Percentiles rank a stretch among this genome's conserved stretches.
Conservation (phyloP, 2,113 vertebrate species). For the Hemiscyllium ocellatum region DNA sequence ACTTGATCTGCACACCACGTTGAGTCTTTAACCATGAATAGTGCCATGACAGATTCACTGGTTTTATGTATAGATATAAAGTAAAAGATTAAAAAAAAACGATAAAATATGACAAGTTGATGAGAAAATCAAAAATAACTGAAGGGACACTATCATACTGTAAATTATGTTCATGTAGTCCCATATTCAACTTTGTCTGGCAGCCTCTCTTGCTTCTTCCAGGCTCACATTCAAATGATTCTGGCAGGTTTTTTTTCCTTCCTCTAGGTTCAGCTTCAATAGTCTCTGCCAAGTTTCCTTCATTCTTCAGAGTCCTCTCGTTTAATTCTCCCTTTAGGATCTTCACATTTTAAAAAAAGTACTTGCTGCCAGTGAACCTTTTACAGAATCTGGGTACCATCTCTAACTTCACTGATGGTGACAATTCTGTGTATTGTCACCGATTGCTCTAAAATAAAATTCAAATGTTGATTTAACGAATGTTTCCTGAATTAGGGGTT, state of each 20-base stretch:
- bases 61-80: neutral
- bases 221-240: conserved; percentile 8
- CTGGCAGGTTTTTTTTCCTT: conserved; percentile 13
- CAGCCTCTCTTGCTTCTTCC: neutral
- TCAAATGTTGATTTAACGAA: neutral
- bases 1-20: neutral
- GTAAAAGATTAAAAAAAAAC: neutral
- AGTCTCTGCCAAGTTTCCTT: neutral
- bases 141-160: neutral
- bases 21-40: neutral
- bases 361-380: neutral
- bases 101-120: conserved; percentile 20
- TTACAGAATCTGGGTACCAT: neutral
- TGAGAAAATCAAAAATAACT: neutral
- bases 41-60: neutral
- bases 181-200: neutral
- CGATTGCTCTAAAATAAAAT: no score
- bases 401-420: neutral
- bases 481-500: neutral
- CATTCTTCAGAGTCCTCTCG: neutral
- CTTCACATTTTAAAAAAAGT: neutral
- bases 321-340: neutral
- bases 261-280: conserved; percentile 19
- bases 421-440: neutral
- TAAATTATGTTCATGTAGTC: neutral